These are phyloP conservation scores for Graphium colonna DNA, from an alignment of 2,888 invertebrate genomes.

Conservation along the genomic window DNA sequence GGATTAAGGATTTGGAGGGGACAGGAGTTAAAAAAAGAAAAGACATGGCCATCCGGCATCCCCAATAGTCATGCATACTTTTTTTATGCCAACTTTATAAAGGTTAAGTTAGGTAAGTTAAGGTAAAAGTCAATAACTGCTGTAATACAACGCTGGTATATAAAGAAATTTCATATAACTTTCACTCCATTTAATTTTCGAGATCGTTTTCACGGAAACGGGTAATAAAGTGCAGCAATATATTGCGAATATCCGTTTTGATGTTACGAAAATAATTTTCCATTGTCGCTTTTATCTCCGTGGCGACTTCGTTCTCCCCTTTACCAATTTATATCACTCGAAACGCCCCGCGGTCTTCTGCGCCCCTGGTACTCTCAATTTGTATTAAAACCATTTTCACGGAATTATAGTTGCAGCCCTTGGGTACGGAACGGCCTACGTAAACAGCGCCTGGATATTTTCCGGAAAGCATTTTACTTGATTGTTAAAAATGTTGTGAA, in stretches of 20 bases:
- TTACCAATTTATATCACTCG: slow-evolving; percentile 33
- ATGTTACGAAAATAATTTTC: slow-evolving; percentile 15
- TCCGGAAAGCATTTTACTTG: slow-evolving; percentile 1
- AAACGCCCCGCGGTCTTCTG: slow-evolving; percentile 26
- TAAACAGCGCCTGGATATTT: slow-evolving; percentile 15
- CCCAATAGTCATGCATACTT: no score
- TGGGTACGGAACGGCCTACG: slow-evolving; percentile 14
- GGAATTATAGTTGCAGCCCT: slow-evolving; percentile 25
- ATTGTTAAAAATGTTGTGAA: no score
- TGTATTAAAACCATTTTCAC: slow-evolving; percentile 33
- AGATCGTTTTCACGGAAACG: no score
- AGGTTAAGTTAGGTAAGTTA: no score
- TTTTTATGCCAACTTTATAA: no score
- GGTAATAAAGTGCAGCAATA: not conserved
- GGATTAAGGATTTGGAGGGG: no score
- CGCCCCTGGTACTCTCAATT: slow-evolving; percentile 28
- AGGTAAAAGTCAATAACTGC: no score
- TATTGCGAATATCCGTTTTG: slow-evolving; percentile 10
- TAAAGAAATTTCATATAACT: no score
- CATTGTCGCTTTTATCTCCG: slow-evolving; percentile 18
- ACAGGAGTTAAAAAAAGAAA: no score
- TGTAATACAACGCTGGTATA: no score
- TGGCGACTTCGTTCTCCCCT: slow-evolving; percentile 24
- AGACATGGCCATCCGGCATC: no score
- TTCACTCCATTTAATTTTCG: no score